Base-by-base conservation (phyloP, 2,888 invertebrate genomes). In the Meandrusa payeni region DNA sequence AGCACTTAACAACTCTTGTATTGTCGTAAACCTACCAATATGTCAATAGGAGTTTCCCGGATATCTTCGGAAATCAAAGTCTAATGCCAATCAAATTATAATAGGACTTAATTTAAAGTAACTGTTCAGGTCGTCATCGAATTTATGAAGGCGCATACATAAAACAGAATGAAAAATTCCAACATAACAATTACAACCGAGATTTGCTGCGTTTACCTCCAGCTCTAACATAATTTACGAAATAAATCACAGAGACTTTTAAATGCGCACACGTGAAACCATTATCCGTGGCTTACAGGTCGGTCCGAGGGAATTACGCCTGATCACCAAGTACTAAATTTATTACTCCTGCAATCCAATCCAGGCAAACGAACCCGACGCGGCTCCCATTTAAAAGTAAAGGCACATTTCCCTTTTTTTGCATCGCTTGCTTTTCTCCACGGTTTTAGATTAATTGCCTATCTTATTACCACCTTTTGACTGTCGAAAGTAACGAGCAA, bases 301-400 rank as follows among this genome's bases (percentile, higher is more conserved):
- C 17, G 32, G 32, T 24, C 46, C 50, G 47, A 48, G 50, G 54
- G 55, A 59, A 60, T 59, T 59, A 57, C 53, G 48, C 45, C 29
- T 54, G 53, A 55, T 56, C 54, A 58, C 60, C 57, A 62, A 64
- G 60, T 60, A 58, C 57, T 55, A 59, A 60, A 66, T 67, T 67
- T 69, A 69, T 55, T 57, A 57, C 50, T 52, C 28, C 49, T 58
- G 47, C 41, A 47, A 38, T 46, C 48, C 52, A 56, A 59, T 53
- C 48, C 47, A 26, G 44, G 48, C 5, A 6, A 27, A 33, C n/a
- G 13, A 47, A 38, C 41, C 42, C 43, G 41, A 24, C 39, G 29
- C 42, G 48, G 49, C 47, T 42, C 51, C 47, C 31, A 46, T 50
- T 46, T 51, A 58, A 66, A 59, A 55, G 61, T 64, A 64, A 66